Evolutionary conservation across 2,113 vertebrate genomes (phyloP), one percentile per base, ranked within the genome.

Genomic region (Suncus etruscus): DNA sequence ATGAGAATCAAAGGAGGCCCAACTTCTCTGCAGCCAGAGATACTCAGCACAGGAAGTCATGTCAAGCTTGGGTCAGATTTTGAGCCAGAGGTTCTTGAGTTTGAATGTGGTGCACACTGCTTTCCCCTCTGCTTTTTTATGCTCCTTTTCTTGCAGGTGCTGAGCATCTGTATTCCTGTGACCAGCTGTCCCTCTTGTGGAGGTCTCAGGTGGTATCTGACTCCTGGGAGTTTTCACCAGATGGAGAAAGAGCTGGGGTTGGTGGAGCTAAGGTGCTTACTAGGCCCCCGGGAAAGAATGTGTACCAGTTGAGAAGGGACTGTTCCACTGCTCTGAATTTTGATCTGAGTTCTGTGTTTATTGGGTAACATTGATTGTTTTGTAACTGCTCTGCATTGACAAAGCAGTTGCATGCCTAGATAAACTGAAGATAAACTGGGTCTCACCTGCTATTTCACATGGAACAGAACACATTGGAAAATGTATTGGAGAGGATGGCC

Each of bases 81-180:
- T 0, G 47, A 72, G 47, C n/a, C 31, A 3, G 0, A 0, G 11
- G 58, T 61, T 61, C 18, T 20, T 61, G 58, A 39, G 14, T 51
- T 31, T 79, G 39, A 12, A 10, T 39, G 63, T 5, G 6, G 20
- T n/a, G 24, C 8, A 54, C n/a, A 0, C 4, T 15, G 2, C 15
- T 0, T 0, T 16, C 20, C 25, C 25, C 24, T 48, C 3, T 65
- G 39, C 15, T 8, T 24, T 7, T 4, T 16, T 11, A 8, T 15
- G n/a, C 25, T 74, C 11, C 72, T 61, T 75, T 70, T 16, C 25
- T 48, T 47, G 39, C n/a, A 25, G 8, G 11, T 7, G 14, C 73
- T 3, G 24, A 31, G 24, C 29, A 54, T 58, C 16, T 4, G 9
- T 0, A 0, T 61, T 61, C 20, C 22, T 54, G 51, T 31, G 18